These are phyloP conservation scores for Lithodes maja DNA, from an alignment of 2,888 invertebrate species.

Conservation along the genomic window DNA sequence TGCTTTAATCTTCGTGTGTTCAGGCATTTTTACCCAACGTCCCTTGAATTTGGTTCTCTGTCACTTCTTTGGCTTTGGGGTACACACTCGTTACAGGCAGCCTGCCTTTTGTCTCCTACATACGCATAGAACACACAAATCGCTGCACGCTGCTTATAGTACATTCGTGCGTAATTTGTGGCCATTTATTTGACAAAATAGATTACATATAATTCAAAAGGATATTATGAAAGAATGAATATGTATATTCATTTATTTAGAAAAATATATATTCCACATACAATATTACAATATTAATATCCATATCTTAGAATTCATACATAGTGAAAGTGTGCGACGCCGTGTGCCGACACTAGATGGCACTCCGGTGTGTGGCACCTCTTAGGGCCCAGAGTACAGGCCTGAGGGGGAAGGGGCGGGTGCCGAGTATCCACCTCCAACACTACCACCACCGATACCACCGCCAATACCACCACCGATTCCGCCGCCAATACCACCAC, in stretches of 20 bases:
- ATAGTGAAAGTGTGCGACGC: neutral
- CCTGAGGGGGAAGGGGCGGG: neutral
- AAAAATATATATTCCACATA: neutral
- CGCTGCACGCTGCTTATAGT: too few species aligned
- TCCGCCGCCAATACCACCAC: slow-evolving; percentile 5
- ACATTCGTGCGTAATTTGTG: too few species aligned
- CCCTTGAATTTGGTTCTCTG: too few species aligned
- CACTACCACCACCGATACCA: neutral
- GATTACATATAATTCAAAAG: too few species aligned
- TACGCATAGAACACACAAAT: too few species aligned
- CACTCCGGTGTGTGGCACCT: too few species aligned
- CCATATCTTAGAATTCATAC: neutral
- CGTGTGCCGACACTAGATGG: neutral
- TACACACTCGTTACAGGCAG: too few species aligned
- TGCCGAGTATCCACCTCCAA: neutral
- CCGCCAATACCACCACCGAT: neutral
- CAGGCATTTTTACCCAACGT: too few species aligned
- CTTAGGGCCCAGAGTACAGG: slow-evolving; percentile 20
- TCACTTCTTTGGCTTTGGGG: too few species aligned
- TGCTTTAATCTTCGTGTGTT: too few species aligned
- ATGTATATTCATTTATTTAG: neutral
- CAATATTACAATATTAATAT: neutral
- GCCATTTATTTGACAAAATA: too few species aligned
- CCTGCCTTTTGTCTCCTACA: too few species aligned
- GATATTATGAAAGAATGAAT: neutral